phyloP scores from a whole-genome alignment of 2,888 invertebrate genomes.

The Pheosia tremula region DNA sequence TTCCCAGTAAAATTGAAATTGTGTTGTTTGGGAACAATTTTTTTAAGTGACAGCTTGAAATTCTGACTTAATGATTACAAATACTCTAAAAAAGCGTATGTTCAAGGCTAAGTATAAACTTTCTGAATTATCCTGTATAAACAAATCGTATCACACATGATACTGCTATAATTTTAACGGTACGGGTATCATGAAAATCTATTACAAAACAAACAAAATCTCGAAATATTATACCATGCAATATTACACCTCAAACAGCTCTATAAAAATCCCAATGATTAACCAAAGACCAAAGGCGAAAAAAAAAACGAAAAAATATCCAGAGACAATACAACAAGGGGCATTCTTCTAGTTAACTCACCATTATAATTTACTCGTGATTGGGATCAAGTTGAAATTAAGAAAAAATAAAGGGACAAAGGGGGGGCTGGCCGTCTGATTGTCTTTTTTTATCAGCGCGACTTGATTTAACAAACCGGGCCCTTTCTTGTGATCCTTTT shows the following conservation, averaged over 20 bases:
- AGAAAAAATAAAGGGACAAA: slow-evolving; percentile 81
- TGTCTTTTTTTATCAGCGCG: slow-evolving; percentile 74
- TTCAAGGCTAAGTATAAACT: no score
- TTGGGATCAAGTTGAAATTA: slow-evolving; percentile 83
- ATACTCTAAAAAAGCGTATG: no score
- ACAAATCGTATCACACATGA: no score
- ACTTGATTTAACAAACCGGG: slow-evolving; percentile 79
- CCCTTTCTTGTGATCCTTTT: slow-evolving; percentile 57
- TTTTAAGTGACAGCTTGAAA: no score
- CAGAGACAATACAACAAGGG: slow-evolving; percentile 73
- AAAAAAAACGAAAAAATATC: slow-evolving; percentile 58
- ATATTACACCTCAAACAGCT: slow-evolving; percentile 41
- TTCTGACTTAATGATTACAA: no score
- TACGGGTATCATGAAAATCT: no score
- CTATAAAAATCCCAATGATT: slow-evolving; percentile 67
- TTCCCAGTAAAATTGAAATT: no score
- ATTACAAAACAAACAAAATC: no score
- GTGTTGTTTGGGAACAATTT: no score
- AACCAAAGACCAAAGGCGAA: slow-evolving; percentile 44
- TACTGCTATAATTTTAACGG: no score
- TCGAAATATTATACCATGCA: no score
- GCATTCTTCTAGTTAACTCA: slow-evolving; percentile 79
- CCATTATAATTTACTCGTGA: slow-evolving; percentile 83
- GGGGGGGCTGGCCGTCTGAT: slow-evolving; percentile 57
- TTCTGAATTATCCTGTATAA: no score